Base-by-base conservation (phyloP, 2,888 invertebrate species). In the Encarsia formosa region DNA sequence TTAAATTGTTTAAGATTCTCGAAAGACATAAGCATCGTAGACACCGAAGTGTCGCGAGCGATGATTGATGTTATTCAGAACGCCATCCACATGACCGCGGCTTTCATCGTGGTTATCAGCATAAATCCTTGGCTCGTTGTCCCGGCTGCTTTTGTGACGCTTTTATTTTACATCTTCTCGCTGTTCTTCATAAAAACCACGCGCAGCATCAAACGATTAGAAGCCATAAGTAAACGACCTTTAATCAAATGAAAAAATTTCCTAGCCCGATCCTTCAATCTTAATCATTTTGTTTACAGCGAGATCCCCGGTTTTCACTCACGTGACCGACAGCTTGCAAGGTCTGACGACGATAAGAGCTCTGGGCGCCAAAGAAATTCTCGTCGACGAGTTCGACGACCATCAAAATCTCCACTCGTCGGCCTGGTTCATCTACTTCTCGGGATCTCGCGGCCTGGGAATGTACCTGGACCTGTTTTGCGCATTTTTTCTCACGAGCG, bases 261-360 rank as follows among this genome's bases (percentile, higher is more conserved):
- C n/a, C n/a, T n/a, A n/a, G n/a, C n/a, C n/a, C n/a, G n/a, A n/a
- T n/a, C n/a, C n/a, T n/a, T n/a, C n/a, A n/a, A n/a, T n/a, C n/a
- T n/a, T n/a, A n/a, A n/a, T 40, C 34, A 31, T 13, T 32, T 47
- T 16, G 38, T 48, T 52, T 45, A 48, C 63, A 91, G 91, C 88
- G 61, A 81, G 89, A 49, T 89, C 90, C 65, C 92, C 92, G 1
- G 86, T 92, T 0, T 91, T 89, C 69, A 82, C 87, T 1, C 91
- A 91, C 69, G 75, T 92, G 31, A 88, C 85, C 65, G 85, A 89
- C 8, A 85, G 88, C 0, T 77, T 93, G 3, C 82, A 86, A 60
- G 92, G 92, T 0, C 72, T 92, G 19, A 82, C 87, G 1, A 90
- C 91, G 1, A 87, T 93, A 39, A 76, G 92, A 46, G 87, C 91